Percentiles rank a stretch among this genome's conserved stretches.
phyloP scores from a whole-genome alignment of 2,113 vertebrate genomes.

The Paramormyrops kingsleyae region DNA sequence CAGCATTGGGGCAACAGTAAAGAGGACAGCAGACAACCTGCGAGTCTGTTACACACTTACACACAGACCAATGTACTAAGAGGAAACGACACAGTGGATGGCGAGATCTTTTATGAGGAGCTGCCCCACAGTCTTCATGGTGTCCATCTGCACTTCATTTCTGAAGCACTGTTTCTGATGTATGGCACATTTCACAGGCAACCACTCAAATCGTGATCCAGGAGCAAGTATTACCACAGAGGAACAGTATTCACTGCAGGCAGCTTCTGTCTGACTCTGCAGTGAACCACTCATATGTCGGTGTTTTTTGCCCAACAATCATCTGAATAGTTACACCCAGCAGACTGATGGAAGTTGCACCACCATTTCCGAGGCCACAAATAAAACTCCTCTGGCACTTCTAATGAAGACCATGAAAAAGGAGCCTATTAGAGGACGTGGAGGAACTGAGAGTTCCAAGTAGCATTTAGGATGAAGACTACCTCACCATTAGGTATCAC shows the following conservation, averaged over 20 bases:
- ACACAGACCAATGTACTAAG: background rate
- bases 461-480: background rate
- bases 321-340: background rate
- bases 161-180: background rate
- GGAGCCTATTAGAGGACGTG: background rate
- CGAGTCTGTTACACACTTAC: no score
- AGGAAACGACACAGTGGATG: no score
- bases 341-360: background rate
- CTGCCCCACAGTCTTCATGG: background rate
- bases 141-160: background rate
- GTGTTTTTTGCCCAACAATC: background rate
- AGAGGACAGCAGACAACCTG: background rate
- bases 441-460: background rate
- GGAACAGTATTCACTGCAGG: slow-evolving; percentile 17
- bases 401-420: background rate
- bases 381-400: background rate
- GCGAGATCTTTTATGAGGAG: background rate
- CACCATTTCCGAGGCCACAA: background rate
- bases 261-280: background rate
- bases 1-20: background rate
- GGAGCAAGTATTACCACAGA: background rate
- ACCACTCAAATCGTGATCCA: background rate
- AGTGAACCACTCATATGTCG: background rate
- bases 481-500: background rate
- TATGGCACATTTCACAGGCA: no score